phyloP scores from a whole-genome alignment of 1,140 invertebrate species.

The Lepidostoma basale region DNA sequence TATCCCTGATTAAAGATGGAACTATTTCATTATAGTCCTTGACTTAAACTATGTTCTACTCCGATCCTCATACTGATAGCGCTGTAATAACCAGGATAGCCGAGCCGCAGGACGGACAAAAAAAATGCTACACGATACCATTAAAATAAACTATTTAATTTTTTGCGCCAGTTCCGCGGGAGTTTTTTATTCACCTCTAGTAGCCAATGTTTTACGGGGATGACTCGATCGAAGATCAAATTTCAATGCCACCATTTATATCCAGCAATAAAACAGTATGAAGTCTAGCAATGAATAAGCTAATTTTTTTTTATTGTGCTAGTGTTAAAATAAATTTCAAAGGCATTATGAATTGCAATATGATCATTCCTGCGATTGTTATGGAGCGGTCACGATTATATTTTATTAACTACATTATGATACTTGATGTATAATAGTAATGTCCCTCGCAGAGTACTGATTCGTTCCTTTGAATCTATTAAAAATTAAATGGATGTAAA shows the following conservation, averaged over 20 bases:
- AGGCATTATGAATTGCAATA: constrained; percentile 24
- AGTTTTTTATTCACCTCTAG: background rate
- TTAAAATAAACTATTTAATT: no score
- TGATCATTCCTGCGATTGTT: constrained; percentile 25
- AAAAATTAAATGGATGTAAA: no score
- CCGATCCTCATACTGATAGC: no score
- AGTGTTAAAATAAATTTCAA: constrained; percentile 29
- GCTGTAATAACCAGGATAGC: no score
- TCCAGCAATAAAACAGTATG: constrained; percentile 26
- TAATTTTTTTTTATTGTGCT: background rate
- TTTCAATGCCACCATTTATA: constrained; percentile 27
- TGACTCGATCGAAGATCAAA: constrained; percentile 17
- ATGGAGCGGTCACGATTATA: constrained; percentile 19
- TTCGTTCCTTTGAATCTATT: constrained; percentile 1
- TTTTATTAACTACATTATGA: constrained; percentile 26
- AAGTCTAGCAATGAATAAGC: constrained; percentile 20
- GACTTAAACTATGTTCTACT: no score
- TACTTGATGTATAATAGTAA: constrained; percentile 7
- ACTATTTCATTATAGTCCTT: no score
- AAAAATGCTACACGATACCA: no score
- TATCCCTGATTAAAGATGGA: no score
- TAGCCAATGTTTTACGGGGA: constrained; percentile 3
- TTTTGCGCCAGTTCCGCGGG: no score
- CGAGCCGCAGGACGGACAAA: no score
- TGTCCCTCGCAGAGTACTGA: background rate